Evolutionary conservation across 2,797 vertebrate genomes (phyloP).

Genomic region (Lagocephalus sceleratus): DNA sequence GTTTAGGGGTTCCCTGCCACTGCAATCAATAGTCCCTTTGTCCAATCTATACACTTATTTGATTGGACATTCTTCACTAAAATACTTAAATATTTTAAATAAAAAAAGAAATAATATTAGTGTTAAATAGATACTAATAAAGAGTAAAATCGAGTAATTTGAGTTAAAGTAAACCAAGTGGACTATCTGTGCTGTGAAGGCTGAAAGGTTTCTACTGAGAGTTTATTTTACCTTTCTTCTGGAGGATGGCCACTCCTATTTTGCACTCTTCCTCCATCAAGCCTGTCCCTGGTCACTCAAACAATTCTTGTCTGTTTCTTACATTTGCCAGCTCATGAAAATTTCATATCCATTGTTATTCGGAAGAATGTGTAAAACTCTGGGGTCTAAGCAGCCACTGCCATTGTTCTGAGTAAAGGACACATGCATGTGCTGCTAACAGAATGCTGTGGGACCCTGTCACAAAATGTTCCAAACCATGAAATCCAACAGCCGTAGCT

Average conservation of each 20-base stretch:
- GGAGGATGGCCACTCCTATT: not conserved
- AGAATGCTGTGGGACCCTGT: slow-evolving; percentile 6
- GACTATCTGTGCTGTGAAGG: too few species aligned
- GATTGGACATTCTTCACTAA: too few species aligned
- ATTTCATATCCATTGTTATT: slow-evolving; percentile 54
- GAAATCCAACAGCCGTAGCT: slow-evolving; percentile 4
- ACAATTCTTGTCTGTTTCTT: slow-evolving; percentile 38
- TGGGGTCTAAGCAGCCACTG: slow-evolving; percentile 32
- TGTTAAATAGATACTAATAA: too few species aligned
- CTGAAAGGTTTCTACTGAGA: too few species aligned
- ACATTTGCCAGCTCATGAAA: slow-evolving; percentile 52
- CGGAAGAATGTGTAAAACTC: slow-evolving; percentile 18
- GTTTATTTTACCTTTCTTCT: too few species aligned
- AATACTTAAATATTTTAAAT: too few species aligned
- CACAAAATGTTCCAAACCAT: slow-evolving; percentile 4
- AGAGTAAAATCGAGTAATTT: not conserved
- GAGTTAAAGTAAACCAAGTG: too few species aligned
- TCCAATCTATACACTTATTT: too few species aligned
- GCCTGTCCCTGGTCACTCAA: slow-evolving; percentile 20
- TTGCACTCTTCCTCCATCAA: not conserved
- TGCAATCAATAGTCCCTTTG: too few species aligned
- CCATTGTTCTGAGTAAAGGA: slow-evolving; percentile 29
- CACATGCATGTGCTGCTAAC: slow-evolving; percentile 16
- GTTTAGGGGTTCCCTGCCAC: too few species aligned
- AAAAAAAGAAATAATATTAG: too few species aligned